phyloP scores from a whole-genome alignment of 2,113 vertebrate genomes.

The cat (Felis catus) region DNA sequence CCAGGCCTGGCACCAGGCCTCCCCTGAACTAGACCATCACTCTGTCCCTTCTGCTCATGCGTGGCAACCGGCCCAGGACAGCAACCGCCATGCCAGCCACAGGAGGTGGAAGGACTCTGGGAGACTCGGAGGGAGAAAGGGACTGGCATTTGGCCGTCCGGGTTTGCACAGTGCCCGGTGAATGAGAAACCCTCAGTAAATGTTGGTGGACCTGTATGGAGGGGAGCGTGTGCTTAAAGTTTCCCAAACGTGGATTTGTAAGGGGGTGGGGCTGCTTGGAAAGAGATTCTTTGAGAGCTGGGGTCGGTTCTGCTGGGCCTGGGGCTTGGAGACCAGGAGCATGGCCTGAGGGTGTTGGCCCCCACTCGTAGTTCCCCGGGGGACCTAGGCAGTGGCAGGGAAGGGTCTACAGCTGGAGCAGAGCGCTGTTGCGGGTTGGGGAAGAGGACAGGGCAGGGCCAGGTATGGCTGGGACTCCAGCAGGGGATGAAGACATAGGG shows the following conservation, averaged over 20 bases:
- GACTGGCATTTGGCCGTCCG: neutral
- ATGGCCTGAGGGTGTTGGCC: neutral
- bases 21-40: neutral
- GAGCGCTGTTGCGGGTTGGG: neutral
- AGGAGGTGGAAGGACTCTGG: neutral
- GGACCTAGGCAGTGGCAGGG: neutral
- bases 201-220: neutral
- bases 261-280: neutral
- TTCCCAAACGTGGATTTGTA: neutral
- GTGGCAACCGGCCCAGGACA: neutral
- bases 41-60: neutral
- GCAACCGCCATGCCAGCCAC: neutral
- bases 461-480: neutral
- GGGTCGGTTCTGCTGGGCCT: neutral
- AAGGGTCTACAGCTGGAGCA: neutral
- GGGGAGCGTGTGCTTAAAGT: neutral
- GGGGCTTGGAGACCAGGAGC: neutral
- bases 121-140: neutral
- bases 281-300: neutral
- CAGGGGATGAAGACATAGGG: neutral
- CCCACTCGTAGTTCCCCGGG: neutral
- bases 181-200: slow-evolving; percentile 52
- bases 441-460: neutral
- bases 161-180: neutral
- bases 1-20: neutral